Percentiles rank a stretch among this genome's conserved stretches.
Conservation (phyloP, 2,888 invertebrate species). For the Reticulitermes lucifugus region DNA sequence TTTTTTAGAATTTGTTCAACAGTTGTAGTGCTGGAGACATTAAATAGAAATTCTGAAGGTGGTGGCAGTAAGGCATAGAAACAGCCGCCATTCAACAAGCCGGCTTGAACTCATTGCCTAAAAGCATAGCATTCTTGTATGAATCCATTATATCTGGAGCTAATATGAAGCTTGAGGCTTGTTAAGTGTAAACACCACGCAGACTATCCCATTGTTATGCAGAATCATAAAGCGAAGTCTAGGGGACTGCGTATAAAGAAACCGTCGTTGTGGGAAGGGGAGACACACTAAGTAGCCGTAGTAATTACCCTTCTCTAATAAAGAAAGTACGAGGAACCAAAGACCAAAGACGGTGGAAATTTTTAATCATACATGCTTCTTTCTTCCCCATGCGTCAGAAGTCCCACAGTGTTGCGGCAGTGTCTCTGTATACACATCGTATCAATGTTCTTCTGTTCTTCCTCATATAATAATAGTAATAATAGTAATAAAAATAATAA, state of each 20-base stretch:
- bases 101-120: conserved; percentile 45
- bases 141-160: conserved; percentile 24
- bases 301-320: not conserved
- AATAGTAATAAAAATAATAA: too few species aligned
- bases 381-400: too few species aligned
- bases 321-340: not conserved
- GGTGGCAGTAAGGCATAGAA: too few species aligned
- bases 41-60: too few species aligned
- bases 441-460: too few species aligned
- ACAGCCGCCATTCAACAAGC: not conserved
- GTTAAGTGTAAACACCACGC: not conserved
- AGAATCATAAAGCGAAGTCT: not conserved
- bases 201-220: conserved; percentile 1
- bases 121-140: conserved; percentile 41
- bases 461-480: too few species aligned
- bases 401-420: too few species aligned
- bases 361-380: too few species aligned
- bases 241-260: not conserved
- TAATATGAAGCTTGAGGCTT: conserved; percentile 21
- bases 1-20: too few species aligned
- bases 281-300: not conserved
- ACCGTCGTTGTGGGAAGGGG: not conserved
- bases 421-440: too few species aligned
- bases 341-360: too few species aligned
- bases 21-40: too few species aligned